Conservation (phyloP, 2,113 vertebrate genomes). For the Sylvicapra grimmia region DNA sequence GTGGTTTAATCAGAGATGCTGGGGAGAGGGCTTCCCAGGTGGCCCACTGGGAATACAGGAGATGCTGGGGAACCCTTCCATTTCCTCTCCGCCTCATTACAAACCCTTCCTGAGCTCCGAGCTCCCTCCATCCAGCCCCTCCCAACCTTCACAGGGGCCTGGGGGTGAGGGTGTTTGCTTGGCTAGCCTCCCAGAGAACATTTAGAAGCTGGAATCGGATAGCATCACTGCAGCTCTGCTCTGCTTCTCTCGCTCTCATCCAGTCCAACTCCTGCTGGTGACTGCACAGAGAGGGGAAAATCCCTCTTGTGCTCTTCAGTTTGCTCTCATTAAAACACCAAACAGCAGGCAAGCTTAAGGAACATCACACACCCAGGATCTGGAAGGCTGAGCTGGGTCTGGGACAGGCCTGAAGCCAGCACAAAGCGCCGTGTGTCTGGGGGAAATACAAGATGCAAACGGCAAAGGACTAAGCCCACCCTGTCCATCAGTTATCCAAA, state of each 20-base stretch:
- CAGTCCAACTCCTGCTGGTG: background rate
- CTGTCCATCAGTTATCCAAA: background rate
- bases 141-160: background rate
- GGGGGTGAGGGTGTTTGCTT: background rate
- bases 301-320: background rate
- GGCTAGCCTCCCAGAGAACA: background rate
- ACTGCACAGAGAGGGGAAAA: background rate
- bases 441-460: background rate
- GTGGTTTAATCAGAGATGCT: background rate
- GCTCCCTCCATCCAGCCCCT: background rate
- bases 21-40: background rate
- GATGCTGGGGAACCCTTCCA: background rate
- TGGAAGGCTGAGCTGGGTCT: background rate
- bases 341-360: background rate
- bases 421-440: fast-evolving
- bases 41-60: background rate
- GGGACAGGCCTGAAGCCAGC: background rate
- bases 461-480: background rate
- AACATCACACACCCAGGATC: background rate
- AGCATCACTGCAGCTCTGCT: background rate
- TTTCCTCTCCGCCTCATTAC: background rate
- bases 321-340: background rate
- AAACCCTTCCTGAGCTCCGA: background rate
- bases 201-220: background rate
- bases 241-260: background rate